Evolutionary conservation across 1,140 invertebrate genomes (phyloP).

Genomic region (Macrotrachela quadricornifera): DNA sequence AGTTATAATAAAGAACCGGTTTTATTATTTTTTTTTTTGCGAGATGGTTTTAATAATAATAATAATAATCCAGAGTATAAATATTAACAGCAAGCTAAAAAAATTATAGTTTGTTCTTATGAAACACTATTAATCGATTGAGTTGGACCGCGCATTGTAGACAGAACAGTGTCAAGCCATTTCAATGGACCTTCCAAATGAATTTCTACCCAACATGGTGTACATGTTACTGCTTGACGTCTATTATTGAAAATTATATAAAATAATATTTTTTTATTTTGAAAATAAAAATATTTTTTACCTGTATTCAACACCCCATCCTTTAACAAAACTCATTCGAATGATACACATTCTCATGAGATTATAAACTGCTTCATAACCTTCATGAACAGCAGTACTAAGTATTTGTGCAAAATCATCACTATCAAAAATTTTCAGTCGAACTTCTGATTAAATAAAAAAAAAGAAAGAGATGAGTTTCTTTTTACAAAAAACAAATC

Average conservation of each 20-base stretch:
- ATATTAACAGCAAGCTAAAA: too few species aligned
- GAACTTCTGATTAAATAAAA: background rate
- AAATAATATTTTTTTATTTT: too few species aligned
- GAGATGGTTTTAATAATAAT: too few species aligned
- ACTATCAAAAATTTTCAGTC: conserved; percentile 6
- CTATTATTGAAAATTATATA: conserved; percentile 19
- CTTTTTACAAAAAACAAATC: too few species aligned
- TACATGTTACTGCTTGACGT: conserved; percentile 85
- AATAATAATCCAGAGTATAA: too few species aligned
- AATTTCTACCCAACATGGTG: conserved; percentile 95
- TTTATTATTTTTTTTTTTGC: too few species aligned
- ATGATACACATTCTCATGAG: conserved; percentile 96
- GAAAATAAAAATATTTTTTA: conserved; percentile 27
- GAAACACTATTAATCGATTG: background rate
- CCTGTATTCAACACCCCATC: conserved; percentile 85
- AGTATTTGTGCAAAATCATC: conserved; percentile 15
- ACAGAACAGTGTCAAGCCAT: conserved; percentile 85
- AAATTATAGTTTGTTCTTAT: too few species aligned
- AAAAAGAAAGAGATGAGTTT: too few species aligned
- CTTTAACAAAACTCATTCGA: conserved; percentile 87
- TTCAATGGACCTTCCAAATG: conserved; percentile 92
- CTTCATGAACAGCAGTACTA: conserved; percentile 36
- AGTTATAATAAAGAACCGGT: too few species aligned
- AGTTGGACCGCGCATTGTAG: conserved; percentile 82
- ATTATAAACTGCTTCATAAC: conserved; percentile 93